Conservation (phyloP, 2,888 invertebrate species). For the Nomada goodeniana region DNA sequence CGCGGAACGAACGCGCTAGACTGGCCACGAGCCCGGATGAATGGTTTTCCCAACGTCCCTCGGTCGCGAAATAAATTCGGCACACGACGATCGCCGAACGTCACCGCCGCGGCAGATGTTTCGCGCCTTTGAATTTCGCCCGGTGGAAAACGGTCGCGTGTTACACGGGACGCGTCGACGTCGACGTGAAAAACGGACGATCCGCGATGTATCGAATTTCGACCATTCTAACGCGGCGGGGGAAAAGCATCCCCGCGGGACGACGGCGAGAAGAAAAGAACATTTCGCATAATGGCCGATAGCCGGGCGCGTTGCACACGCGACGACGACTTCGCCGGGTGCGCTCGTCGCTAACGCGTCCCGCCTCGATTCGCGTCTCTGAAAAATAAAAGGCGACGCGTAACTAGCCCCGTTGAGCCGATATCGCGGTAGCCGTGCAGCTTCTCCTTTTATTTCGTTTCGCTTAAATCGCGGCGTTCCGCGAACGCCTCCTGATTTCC, state of each 20-base stretch:
- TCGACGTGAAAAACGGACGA: background rate
- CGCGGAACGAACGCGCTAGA: background rate
- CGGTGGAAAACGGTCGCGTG: background rate
- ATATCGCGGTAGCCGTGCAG: constrained; percentile 10
- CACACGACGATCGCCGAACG: constrained; percentile 14
- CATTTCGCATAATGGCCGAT: constrained; percentile 38
- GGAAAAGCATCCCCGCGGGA: background rate
- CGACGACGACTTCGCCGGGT: background rate
- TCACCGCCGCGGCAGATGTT: constrained; percentile 25
- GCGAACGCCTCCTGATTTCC: constrained; percentile 33
- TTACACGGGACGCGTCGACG: constrained; percentile 12
- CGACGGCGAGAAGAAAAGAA: constrained; percentile 8
- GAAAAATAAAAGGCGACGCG: constrained; percentile 36
- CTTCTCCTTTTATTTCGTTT: constrained; percentile 20
- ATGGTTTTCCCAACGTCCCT: background rate
- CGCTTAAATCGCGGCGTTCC: constrained; percentile 24
- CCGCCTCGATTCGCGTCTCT: constrained; percentile 13
- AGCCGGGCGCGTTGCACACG: background rate
- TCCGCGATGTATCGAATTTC: constrained; percentile 37
- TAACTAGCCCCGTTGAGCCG: constrained; percentile 40
- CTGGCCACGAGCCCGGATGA: too few species aligned
- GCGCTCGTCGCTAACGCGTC: constrained; percentile 8
- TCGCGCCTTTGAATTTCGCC: constrained; percentile 23
- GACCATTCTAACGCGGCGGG: constrained; percentile 23
- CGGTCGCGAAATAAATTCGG: constrained; percentile 10